Evolutionary conservation across 2,888 invertebrate genomes (phyloP), one percentile per base, ranked within the genome.

Genomic region (Hylaea fasciaria): DNA sequence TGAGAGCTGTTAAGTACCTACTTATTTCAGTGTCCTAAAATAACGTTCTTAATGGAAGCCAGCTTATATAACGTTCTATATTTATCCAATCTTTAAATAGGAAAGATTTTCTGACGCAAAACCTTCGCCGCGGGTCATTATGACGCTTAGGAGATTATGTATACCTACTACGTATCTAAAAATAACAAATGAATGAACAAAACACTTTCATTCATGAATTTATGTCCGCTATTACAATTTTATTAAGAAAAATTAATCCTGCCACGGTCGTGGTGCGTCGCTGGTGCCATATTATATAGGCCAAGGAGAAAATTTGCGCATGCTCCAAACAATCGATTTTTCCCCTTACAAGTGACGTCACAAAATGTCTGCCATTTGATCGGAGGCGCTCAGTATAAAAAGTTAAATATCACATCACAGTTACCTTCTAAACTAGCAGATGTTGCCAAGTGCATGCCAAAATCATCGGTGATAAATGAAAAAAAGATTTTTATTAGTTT

Each of bases 301-400:
- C 85, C 89, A 89, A 88, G 88, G 89, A 77, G 80, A 85, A 80
- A 76, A 59, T 76, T 71, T 78, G 84, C 87, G 91, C 91, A 84
- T 85, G 91, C 86, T 70, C 77, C 61, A 78, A 82, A 80, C 69
- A 70, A 92, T 92, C 82, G 92, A 92, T 91, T 87, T 88, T 78
- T 74, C 69, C 61, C 68, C 22, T 62, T 35, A 49, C 68, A 56
- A 54, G 77, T 89, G 89, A 92, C 91, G 92, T 91, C 91, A 91
- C 89, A 89, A 89, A 70, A 91, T 91, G 91, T 84, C 87, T 72
- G 79, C 81, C 80, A 73, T 71, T 77, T 76, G 74, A 74, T 63
- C 68, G 70, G 72, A 77, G 73, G 70, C 78, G 79, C 81, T 85
- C 80, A 78, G 87, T 85, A 83, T 86, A 85, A 87, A 88, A 84